Evolutionary conservation across 2,888 invertebrate species (phyloP), one percentile per base, ranked within the genome.

Genomic region (Eilema caniola): DNA sequence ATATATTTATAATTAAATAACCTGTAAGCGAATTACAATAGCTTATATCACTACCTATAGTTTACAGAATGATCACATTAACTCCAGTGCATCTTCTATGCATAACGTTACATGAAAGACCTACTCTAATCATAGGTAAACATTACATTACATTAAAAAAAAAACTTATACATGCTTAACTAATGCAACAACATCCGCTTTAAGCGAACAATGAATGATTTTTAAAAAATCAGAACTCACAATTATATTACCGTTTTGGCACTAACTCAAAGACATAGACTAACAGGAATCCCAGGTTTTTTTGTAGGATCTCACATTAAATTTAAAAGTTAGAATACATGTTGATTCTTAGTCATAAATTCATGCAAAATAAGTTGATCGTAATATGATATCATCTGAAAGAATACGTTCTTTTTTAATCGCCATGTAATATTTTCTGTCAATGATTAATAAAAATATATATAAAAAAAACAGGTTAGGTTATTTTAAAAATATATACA

Each of bases 51-150:
- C 70, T 71, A 37, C 37, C 14, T 12, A 74, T 83, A 86, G 81
- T 67, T 83, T 87, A 89, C 80, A 86, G 80, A 89, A 90, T 89
- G 87, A 93, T 93, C 92, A 93, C 93, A 93, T 88, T 83, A 89
- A 89, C 90, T 90, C 88, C 77, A 86, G 88, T 85, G 86, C 88
- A 87, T 88, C 88, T 84, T 86, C 81, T 89, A 88, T 87, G 76
- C 73, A 72, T 77, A 86, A 90, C 89, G 87, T 84, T 85, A 88
- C 88, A 88, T 83, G 76, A 85, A 83, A 82, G 10, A 61, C 61
- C 31, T 85, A 83, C 41, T 85, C 81, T 87, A 89, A 86, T 87
- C 82, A 91, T 89, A 56, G 56, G 33, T 57, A 91, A 90, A 90
- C 89, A 90, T 85, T 85, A 86, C 71, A 78, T 81, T 86, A 85